Evolutionary conservation across 2,888 invertebrate species (phyloP).

Genomic region (Oxystoma pomonae): DNA sequence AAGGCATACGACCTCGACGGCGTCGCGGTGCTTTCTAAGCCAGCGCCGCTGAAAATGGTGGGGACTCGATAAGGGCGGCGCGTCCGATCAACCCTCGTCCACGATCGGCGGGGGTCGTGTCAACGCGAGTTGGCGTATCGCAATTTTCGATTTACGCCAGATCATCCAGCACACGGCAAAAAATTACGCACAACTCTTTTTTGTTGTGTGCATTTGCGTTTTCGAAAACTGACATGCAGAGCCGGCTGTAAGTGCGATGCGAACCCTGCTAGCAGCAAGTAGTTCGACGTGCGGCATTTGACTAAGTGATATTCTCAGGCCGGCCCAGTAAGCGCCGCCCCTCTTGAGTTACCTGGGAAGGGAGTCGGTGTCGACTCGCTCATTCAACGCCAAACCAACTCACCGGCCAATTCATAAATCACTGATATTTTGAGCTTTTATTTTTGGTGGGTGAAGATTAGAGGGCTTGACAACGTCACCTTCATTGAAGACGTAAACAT

Average conservation of each 20-base stretch:
- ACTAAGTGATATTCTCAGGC: constrained; percentile 45
- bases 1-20: constrained; percentile 44
- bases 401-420: constrained; percentile 45
- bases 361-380: constrained; percentile 38
- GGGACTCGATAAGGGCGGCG: constrained; percentile 46
- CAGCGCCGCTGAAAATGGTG: constrained; percentile 45
- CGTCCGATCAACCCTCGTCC: constrained; percentile 45
- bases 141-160: constrained; percentile 27
- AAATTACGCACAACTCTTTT: background rate
- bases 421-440: constrained; percentile 37
- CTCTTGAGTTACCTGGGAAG: constrained; percentile 41
- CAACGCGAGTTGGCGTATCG: constrained; percentile 36
- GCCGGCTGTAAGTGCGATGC: constrained; percentile 10
- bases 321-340: constrained; percentile 46
- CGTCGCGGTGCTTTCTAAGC: constrained; percentile 49
- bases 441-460: constrained; percentile 17
- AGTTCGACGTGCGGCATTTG: constrained; percentile 44
- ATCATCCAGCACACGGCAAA: constrained; percentile 3
- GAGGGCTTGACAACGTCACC: constrained; percentile 18
- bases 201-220: background rate
- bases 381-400: constrained; percentile 45
- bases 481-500: constrained; percentile 8
- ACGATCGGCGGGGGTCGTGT: constrained; percentile 40
- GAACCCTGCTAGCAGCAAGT: constrained; percentile 26
- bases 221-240: background rate